These are phyloP conservation scores for Nomada fucata DNA, from an alignment of 2,888 invertebrate species.

Conservation along the genomic window DNA sequence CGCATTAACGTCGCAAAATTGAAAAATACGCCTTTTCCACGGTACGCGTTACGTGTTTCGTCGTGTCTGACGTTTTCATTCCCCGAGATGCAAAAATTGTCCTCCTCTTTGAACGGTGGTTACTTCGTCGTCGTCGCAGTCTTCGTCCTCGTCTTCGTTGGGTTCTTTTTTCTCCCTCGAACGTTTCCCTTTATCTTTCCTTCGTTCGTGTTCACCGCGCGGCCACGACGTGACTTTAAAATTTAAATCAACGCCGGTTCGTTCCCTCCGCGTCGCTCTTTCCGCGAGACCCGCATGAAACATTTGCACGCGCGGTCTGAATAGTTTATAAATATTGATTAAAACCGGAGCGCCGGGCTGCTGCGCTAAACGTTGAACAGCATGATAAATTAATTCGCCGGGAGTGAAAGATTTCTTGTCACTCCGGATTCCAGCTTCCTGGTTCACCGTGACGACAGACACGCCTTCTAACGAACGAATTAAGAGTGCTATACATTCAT, in stretches of 20 bases:
- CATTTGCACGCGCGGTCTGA: constrained; percentile 29
- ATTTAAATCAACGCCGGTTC: constrained; percentile 39
- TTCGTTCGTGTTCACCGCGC: neutral
- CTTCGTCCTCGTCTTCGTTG: no score
- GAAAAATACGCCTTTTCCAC: constrained; percentile 33
- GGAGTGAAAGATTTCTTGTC: constrained; percentile 16
- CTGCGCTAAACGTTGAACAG: constrained; percentile 1
- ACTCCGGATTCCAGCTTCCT: neutral
- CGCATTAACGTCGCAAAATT: constrained; percentile 36
- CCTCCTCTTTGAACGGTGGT: constrained; percentile 7
- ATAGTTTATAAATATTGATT: constrained; percentile 48
- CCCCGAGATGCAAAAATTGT: constrained; percentile 32
- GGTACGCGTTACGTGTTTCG: neutral
- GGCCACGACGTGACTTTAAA: constrained; percentile 22
- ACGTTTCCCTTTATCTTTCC: no score
- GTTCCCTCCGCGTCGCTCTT: constrained; percentile 10
- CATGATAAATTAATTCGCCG: constrained; percentile 35
- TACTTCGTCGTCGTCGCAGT: neutral
- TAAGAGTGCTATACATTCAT: no score
- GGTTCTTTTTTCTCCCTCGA: no score
- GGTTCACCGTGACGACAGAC: neutral
- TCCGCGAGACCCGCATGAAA: constrained; percentile 25
- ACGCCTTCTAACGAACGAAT: neutral
- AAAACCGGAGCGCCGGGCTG: neutral
- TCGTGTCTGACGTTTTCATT: neutral